Conservation (phyloP, 2,113 vertebrate genomes). For the Onychostruthus taczanowskii region DNA sequence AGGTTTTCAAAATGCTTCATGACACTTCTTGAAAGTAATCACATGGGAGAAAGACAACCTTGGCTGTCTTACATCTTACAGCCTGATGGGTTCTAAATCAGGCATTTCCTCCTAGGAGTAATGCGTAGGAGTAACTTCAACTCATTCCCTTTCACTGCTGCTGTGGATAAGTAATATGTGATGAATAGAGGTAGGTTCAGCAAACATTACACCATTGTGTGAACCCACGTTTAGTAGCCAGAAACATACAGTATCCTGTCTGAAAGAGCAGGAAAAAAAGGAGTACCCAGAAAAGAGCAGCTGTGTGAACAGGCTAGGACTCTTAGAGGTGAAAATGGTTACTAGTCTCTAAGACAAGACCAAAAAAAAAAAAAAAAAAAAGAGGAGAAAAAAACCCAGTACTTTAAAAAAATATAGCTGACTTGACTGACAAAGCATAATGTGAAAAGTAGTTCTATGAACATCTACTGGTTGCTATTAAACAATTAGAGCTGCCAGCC, state of each 20-base stretch:
- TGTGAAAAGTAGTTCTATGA: background rate
- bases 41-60: background rate
- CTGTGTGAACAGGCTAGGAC: background rate
- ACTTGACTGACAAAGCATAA: background rate
- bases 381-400: accelerated
- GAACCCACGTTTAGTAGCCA: background rate
- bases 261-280: background rate
- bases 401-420: background rate
- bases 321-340: background rate
- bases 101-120: background rate
- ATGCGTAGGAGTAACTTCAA: background rate
- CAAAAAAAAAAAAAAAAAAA: background rate
- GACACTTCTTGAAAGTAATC: background rate
- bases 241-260: background rate
- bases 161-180: background rate
- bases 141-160: background rate
- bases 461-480: background rate
- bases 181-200: background rate
- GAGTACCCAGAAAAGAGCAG: background rate
- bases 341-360: background rate
- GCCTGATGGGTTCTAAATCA: background rate
- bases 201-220: accelerated
- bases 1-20: background rate
- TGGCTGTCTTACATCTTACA: background rate
- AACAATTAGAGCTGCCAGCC: background rate